These are phyloP conservation scores for Pristionchus exspectatus DNA, from an alignment of 2,888 invertebrate species.

Conservation along the genomic window DNA sequence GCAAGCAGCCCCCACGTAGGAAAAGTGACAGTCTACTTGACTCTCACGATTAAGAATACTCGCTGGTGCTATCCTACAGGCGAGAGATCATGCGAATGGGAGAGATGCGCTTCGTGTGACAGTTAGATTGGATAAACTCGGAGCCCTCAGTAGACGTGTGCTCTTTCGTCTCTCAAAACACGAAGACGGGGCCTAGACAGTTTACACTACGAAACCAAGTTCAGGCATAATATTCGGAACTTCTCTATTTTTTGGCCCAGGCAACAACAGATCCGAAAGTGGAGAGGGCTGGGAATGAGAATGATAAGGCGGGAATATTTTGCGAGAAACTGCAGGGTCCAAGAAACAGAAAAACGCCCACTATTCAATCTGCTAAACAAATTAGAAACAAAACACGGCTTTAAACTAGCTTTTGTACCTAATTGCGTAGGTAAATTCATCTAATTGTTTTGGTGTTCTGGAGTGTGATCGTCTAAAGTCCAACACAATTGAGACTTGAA, in stretches of 20 bases:
- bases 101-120: neutral
- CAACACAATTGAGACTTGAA: neutral
- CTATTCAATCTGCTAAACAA: too few species aligned
- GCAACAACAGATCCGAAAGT: too few species aligned
- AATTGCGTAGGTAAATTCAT: neutral
- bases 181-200: neutral
- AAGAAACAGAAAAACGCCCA: neutral
- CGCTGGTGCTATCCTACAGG: neutral
- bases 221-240: neutral
- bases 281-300: too few species aligned
- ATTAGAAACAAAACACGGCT: too few species aligned
- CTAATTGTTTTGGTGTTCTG: neutral
- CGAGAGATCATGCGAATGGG: neutral
- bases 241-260: too few species aligned
- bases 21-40: neutral
- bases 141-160: neutral
- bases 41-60: too few species aligned
- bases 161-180: conserved; percentile 10
- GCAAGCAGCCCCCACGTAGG: neutral
- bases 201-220: neutral
- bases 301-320: neutral
- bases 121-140: neutral
- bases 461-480: neutral
- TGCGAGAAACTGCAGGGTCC: neutral
- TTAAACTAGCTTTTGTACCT: neutral